A percentile compares a stretch with the other conserved stretches of the same genome.
These are phyloP conservation scores for Todiramphus saurophagus DNA, from an alignment of 2,113 vertebrate genomes.

Conservation along the genomic window DNA sequence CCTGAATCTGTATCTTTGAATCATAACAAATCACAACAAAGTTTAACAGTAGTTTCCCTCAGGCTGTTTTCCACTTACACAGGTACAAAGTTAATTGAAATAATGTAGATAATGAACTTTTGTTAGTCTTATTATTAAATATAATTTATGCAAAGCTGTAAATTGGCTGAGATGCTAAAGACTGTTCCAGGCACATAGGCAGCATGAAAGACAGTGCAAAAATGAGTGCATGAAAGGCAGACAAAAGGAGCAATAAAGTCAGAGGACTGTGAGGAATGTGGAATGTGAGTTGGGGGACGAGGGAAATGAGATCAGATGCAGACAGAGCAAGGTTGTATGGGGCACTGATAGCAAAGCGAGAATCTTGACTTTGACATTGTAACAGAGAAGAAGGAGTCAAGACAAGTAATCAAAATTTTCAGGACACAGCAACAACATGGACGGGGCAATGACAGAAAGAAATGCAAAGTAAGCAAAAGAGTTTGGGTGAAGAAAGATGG, in stretches of 20 bases:
- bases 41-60: constrained; percentile 41
- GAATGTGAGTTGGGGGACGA: constrained; percentile 42
- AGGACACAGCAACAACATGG: rapidly evolving
- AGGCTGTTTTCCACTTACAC: constrained; percentile 29
- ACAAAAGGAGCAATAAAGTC: constrained; percentile 71
- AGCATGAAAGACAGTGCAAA: constrained; percentile 71
- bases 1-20: constrained; percentile 40
- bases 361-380: constrained; percentile 47
- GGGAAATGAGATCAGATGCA: constrained; percentile 46
- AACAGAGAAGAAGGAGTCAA: background rate
- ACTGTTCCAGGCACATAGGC: constrained; percentile 67
- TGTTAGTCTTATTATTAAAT: constrained; percentile 71
- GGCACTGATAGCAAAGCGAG: background rate
- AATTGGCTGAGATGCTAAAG: constrained; percentile 69
- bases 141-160: constrained; percentile 72
- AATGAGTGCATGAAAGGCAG: constrained; percentile 64
- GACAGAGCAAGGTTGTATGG: background rate
- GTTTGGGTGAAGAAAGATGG: background rate
- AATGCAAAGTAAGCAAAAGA: background rate
- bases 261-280: constrained; percentile 66
- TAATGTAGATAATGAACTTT: constrained; percentile 69
- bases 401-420: background rate
- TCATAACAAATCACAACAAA: constrained; percentile 45
- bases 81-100: constrained; percentile 68
- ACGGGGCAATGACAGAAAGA: background rate